Conservation (phyloP, 2,797 vertebrate species). For the Heliangelus exortis region DNA sequence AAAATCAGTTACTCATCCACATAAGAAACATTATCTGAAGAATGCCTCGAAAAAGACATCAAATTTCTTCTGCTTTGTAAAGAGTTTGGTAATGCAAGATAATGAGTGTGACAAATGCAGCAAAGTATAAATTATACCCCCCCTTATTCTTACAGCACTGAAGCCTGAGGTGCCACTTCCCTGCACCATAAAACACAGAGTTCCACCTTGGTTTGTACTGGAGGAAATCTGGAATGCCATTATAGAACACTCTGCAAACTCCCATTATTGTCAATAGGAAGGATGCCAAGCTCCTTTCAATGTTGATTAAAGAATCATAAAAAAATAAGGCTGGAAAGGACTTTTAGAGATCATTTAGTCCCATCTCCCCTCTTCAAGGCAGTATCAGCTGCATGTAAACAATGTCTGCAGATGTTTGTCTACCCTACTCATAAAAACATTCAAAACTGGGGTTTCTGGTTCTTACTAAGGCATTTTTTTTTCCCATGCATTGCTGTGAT, state of each 20-base stretch:
- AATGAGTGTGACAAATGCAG: background rate
- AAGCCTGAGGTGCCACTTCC: background rate
- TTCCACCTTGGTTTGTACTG: conserved; percentile 37
- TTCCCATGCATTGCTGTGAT: background rate
- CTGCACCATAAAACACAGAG: background rate
- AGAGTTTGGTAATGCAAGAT: conserved; percentile 15
- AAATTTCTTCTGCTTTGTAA: background rate
- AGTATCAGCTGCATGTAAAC: conserved; percentile 51
- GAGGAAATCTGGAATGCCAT: conserved; percentile 39
- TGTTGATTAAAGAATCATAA: conserved; percentile 59
- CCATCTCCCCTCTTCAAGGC: conserved; percentile 36
- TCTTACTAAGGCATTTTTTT: background rate
- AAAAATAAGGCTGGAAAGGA: conserved; percentile 62
- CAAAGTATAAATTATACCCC: background rate
- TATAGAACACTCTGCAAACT: conserved; percentile 12
- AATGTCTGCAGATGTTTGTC: conserved; percentile 61
- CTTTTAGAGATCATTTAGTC: conserved; percentile 69
- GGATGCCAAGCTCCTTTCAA: conserved; percentile 55
- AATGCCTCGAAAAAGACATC: background rate
- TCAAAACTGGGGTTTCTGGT: background rate
- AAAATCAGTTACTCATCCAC: background rate
- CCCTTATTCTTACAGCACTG: background rate
- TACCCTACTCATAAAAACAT: background rate
- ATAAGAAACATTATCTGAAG: conserved; percentile 6
- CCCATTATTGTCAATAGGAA: conserved; percentile 45